Conservation (phyloP, 2,888 invertebrate species). For the Julus scandinavius region DNA sequence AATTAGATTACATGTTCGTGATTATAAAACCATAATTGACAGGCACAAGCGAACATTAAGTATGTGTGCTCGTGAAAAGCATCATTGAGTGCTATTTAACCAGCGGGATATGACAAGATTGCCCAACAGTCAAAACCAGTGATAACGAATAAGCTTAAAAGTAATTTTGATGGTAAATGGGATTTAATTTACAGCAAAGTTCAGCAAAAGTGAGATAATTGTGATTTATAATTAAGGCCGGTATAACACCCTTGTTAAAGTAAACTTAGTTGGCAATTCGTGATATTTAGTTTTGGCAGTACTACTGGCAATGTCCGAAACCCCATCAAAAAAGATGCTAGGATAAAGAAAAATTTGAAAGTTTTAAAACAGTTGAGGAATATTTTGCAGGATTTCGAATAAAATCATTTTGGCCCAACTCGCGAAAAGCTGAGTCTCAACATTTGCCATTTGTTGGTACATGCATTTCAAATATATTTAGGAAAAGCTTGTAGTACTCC, state of each 20-base stretch:
- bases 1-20: neutral
- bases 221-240: no score
- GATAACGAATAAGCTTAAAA: neutral
- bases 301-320: neutral
- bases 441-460: no score
- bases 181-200: no score
- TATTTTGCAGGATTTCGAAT: neutral
- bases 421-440: neutral
- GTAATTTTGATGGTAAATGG: no score
- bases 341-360: neutral
- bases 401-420: neutral
- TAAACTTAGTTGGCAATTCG: neutral
- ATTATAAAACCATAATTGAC: constrained; percentile 12
- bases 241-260: no score
- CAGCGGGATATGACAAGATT: neutral
- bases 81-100: neutral
- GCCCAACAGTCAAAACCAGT: neutral
- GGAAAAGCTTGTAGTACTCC: neutral
- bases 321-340: neutral
- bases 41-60: neutral
- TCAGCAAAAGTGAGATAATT: no score
- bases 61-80: neutral
- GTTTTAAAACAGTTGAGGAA: neutral
- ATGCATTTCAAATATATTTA: neutral
- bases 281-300: neutral